A percentile compares a stretch with the other conserved stretches of the same genome.
These are phyloP conservation scores for Chamaetylas fuelleborni DNA, from an alignment of 2,113 vertebrate species.

Conservation along the genomic window DNA sequence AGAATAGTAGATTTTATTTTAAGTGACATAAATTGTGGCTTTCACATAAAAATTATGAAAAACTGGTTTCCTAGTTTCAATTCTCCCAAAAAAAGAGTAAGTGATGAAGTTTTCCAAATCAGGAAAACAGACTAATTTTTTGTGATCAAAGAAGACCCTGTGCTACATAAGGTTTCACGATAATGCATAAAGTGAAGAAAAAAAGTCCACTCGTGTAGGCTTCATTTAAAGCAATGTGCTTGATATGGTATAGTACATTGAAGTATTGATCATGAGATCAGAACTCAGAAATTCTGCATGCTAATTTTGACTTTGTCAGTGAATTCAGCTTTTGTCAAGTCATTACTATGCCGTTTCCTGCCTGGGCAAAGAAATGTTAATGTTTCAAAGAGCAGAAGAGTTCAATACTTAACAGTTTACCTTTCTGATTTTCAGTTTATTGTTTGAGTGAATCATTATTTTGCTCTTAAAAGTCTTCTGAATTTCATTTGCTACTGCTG, in stretches of 20 bases:
- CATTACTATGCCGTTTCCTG: background rate
- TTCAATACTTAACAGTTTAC: background rate
- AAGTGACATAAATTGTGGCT: slow-evolving; percentile 7
- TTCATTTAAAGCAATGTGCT: background rate
- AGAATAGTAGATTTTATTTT: slow-evolving; percentile 34
- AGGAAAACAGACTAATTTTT: slow-evolving; percentile 48
- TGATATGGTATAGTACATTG: background rate
- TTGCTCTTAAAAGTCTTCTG: background rate
- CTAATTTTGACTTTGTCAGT: background rate
- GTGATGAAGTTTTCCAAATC: slow-evolving; percentile 19
- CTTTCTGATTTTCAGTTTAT: background rate
- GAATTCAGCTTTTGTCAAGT: background rate
- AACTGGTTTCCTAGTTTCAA: background rate
- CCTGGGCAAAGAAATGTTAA: background rate
- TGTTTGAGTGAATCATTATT: background rate
- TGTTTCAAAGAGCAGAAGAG: background rate
- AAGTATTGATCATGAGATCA: background rate
- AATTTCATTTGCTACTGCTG: background rate
- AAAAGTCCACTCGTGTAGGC: background rate
- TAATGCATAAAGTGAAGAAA: background rate
- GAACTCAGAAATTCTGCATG: background rate
- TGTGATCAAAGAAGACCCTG: background rate
- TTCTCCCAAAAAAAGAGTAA: background rate
- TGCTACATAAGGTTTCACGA: background rate
- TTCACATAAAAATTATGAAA: background rate